Percentiles rank a stretch among this genome's conserved stretches.
Evolutionary conservation across 2,113 vertebrate species (phyloP).

Genomic region (Saccopteryx leptura): DNA sequence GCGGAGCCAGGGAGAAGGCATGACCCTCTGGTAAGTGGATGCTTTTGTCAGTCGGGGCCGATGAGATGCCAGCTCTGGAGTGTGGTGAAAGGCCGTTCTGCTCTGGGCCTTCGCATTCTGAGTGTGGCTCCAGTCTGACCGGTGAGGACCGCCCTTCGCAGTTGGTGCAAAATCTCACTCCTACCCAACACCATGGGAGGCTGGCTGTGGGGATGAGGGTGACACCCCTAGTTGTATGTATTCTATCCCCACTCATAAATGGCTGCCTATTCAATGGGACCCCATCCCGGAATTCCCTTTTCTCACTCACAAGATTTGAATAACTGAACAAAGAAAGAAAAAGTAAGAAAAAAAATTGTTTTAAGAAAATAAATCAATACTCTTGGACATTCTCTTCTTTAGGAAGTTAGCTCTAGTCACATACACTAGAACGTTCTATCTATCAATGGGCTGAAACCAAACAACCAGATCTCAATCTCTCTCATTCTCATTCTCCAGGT

Average conservation of each 20-base stretch:
- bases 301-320: not conserved
- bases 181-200: not conserved
- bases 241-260: not conserved
- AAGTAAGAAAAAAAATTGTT: not conserved
- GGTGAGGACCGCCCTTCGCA: not conserved
- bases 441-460: not conserved
- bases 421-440: constrained; percentile 16
- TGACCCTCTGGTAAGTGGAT: not conserved
- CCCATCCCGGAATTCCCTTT: not conserved
- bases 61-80: not conserved
- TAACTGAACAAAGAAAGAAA: not conserved
- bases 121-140: not conserved
- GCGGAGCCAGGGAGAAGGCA: not conserved
- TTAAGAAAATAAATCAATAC: not conserved
- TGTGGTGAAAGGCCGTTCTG: constrained; percentile 46
- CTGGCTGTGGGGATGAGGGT: not conserved
- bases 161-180: not conserved
- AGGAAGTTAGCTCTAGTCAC: not conserved
- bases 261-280: not conserved
- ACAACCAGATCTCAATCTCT: not conserved
- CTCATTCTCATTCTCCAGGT: not conserved
- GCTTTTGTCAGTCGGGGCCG: not conserved
- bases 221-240: not conserved
- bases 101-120: not conserved
- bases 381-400: not conserved